phyloP scores from a whole-genome alignment of 2,888 invertebrate species.

The Priocnemis perturbator region DNA sequence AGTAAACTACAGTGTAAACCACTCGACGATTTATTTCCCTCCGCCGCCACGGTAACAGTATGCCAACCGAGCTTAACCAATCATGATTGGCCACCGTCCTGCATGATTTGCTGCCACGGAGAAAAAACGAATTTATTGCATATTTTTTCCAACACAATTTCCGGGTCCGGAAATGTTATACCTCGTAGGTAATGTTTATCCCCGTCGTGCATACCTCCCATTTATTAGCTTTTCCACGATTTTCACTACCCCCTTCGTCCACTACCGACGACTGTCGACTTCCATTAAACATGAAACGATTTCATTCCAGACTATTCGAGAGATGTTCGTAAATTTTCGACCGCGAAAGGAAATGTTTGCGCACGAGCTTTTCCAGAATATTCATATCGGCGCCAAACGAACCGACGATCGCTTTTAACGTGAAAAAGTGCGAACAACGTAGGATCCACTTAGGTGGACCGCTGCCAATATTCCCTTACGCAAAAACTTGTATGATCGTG shows the following conservation, averaged over 20 bases:
- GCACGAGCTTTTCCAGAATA: too few relatives aligned
- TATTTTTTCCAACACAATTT: constrained; percentile 35
- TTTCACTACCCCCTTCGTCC: not conserved
- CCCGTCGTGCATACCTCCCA: constrained; percentile 16
- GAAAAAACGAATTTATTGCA: constrained; percentile 30
- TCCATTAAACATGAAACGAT: constrained; percentile 14
- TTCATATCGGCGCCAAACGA: too few relatives aligned
- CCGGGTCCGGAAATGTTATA: constrained; percentile 20
- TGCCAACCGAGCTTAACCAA: constrained; percentile 34
- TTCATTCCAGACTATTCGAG: not conserved
- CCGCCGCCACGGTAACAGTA: constrained; percentile 17
- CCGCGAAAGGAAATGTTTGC: not conserved
- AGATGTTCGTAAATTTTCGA: constrained; percentile 10
- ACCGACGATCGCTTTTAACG: too few relatives aligned
- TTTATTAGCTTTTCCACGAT: constrained; percentile 4
- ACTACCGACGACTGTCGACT: constrained; percentile 6
- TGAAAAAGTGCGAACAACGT: too few relatives aligned
- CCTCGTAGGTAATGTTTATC: constrained; percentile 32
- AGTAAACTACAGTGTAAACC: constrained; percentile 42
- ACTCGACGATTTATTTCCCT: constrained; percentile 42
- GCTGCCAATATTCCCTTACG: too few relatives aligned
- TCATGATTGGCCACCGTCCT: constrained; percentile 31
- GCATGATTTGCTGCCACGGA: constrained; percentile 15
- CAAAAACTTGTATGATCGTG: too few relatives aligned
- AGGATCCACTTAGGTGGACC: too few relatives aligned